Evolutionary conservation across 2,797 vertebrate genomes (phyloP).

Genomic region (Darevskia nairensis): DNA sequence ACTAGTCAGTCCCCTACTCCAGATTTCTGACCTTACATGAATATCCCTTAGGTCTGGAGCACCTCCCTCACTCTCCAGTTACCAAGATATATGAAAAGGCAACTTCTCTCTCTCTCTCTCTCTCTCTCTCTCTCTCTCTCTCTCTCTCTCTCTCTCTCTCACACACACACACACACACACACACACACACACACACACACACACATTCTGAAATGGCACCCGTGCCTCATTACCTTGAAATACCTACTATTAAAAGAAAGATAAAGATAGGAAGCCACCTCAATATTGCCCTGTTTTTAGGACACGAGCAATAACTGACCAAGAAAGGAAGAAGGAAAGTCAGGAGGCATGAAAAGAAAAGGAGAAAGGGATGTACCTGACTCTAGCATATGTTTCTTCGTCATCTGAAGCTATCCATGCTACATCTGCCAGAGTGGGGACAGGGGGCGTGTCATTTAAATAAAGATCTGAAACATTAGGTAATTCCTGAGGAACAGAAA

Average conservation of each 20-base stretch:
- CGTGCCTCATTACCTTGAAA: neutral
- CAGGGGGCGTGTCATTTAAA: constrained; percentile 85
- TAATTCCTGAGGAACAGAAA: constrained; percentile 81
- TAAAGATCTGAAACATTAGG: constrained; percentile 87
- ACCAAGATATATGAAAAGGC: neutral
- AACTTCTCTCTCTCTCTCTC: neutral
- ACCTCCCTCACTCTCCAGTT: neutral
- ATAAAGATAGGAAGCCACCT: neutral
- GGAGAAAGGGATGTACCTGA: constrained; percentile 81
- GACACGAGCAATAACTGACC: neutral
- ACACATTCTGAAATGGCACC: neutral
- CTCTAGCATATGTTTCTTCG: constrained; percentile 96
- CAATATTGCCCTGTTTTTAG: neutral
- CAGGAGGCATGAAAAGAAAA: neutral
- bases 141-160: neutral
- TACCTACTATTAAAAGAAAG: neutral
- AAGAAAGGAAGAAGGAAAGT: neutral
- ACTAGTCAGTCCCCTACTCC: neutral
- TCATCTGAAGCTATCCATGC: constrained; percentile 98
- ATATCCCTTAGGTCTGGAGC: neutral
- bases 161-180: no score
- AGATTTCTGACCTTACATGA: neutral
- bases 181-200: no score
- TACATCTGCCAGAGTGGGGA: constrained; percentile 95
- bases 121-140: neutral